These are phyloP conservation scores for Luidia sarsii DNA, from an alignment of 53 echinoderm and acorn worm species.

Conservation along the genomic window DNA sequence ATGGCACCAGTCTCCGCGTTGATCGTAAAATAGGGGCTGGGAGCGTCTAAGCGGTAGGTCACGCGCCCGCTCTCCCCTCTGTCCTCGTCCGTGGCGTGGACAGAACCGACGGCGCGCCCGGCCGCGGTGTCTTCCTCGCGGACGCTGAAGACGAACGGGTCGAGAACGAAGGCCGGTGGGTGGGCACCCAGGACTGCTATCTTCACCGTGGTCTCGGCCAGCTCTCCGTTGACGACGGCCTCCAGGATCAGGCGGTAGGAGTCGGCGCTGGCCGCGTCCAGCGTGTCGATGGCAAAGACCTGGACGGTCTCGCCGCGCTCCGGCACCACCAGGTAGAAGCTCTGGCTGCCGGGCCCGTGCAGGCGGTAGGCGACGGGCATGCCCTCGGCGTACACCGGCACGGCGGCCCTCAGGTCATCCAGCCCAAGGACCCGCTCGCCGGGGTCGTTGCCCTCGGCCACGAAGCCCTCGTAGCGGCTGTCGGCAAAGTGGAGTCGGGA, in stretches of 20 bases:
- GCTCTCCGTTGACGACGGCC: constrained; percentile 18
- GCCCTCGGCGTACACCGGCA: constrained; percentile 42
- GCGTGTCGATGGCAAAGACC: constrained; percentile 38
- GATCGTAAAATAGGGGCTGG: constrained; percentile 53
- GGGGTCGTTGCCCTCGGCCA: constrained; percentile 50
- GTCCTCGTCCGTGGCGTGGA: constrained; percentile 71
- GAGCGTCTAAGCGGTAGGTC: constrained; percentile 42
- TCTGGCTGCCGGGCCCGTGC: constrained; percentile 55
- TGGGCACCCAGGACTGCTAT: constrained; percentile 65
- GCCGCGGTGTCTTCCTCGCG: constrained; percentile 29
- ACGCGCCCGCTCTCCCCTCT: constrained; percentile 59
- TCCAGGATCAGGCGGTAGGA: constrained; percentile 48
- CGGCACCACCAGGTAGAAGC: constrained; percentile 42
- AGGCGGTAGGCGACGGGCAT: constrained; percentile 41
- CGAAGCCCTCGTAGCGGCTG: constrained; percentile 29
- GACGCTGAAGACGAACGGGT: constrained; percentile 46
- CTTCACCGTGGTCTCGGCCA: constrained; percentile 27
- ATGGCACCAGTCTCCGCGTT: constrained; percentile 57
- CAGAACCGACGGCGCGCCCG: constrained; percentile 49
- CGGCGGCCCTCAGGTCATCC: constrained; percentile 28
- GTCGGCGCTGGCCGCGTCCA: constrained; percentile 48
- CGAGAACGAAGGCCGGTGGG: constrained; percentile 55
- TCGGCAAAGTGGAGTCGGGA: constrained; percentile 56
- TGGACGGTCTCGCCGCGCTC: constrained; percentile 21
- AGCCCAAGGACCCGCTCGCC: constrained; percentile 48